Percentiles rank a stretch among this genome's conserved stretches.
phyloP scores from a whole-genome alignment of 2,113 vertebrate genomes.

The Hemichromis elongatus region DNA sequence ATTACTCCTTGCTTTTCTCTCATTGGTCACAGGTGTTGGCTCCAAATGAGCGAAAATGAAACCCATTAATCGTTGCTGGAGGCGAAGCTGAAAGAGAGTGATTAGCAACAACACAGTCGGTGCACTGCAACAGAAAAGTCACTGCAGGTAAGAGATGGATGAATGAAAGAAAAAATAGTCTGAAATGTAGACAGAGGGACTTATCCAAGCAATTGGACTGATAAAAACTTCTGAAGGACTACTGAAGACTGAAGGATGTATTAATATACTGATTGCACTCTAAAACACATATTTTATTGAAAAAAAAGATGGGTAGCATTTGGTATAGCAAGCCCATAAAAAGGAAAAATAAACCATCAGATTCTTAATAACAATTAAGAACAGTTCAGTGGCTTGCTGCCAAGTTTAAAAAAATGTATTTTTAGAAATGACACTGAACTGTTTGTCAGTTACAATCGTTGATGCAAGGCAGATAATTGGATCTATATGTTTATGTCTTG shows the following conservation, averaged over 20 bases:
- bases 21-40: slow-evolving; percentile 61
- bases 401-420: background rate
- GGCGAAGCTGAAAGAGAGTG: slow-evolving; percentile 31
- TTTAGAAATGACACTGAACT: background rate
- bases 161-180: background rate
- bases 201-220: background rate
- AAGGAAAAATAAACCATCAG: background rate
- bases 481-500: too few relatives aligned
- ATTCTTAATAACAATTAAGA: background rate
- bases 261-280: background rate
- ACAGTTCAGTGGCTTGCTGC: background rate
- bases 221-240: background rate
- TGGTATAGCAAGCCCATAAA: background rate
- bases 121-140: background rate
- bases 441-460: too few relatives aligned
- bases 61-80: slow-evolving; percentile 50
- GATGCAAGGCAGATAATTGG: too few relatives aligned
- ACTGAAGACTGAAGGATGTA: background rate
- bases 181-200: background rate
- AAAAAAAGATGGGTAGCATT: background rate
- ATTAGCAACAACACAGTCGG: slow-evolving; percentile 36
- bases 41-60: slow-evolving; percentile 55
- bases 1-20: slow-evolving; percentile 35
- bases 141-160: slow-evolving; percentile 20
- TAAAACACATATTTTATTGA: background rate